Evolutionary conservation across 2,113 vertebrate genomes (phyloP).

Genomic region (Odontesthes bonariensis): DNA sequence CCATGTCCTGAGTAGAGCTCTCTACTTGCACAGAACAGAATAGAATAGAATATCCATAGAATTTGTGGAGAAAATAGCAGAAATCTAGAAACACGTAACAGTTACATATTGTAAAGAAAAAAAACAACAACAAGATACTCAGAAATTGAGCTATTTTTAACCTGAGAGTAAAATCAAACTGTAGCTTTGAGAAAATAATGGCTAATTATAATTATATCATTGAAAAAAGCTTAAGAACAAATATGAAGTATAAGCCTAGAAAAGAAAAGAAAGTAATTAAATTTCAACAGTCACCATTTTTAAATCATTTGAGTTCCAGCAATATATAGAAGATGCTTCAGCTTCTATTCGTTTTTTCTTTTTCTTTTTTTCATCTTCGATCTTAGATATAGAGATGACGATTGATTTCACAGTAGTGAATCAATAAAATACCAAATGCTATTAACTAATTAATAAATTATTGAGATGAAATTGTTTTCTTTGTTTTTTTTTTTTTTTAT

Average conservation of each 20-base stretch:
- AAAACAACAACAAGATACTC: too few relatives aligned
- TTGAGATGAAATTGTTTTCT: not conserved
- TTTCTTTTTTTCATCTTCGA: too few relatives aligned
- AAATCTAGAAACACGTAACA: not conserved
- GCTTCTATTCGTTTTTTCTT: not conserved
- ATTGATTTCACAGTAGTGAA: conserved; percentile 2
- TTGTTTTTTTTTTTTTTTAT: not conserved
- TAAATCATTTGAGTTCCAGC: too few relatives aligned
- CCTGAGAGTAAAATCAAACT: not conserved
- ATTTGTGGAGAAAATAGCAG: not conserved
- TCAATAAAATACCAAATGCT: conserved; percentile 2
- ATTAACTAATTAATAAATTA: not conserved
- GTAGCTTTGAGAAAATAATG: not conserved
- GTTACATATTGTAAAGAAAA: too few relatives aligned
- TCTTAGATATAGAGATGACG: not conserved
- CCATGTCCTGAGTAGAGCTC: not conserved
- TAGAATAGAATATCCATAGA: too few relatives aligned
- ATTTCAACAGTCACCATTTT: not conserved
- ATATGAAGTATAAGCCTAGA: not conserved
- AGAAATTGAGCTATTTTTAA: too few relatives aligned
- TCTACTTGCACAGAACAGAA: not conserved
- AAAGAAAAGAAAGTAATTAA: not conserved
- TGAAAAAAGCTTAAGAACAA: not conserved
- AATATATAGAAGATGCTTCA: not conserved
- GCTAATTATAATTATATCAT: not conserved